Percentiles rank a stretch among this genome's conserved stretches.
These are phyloP conservation scores for Eriocheir sinensis DNA, from an alignment of 1,140 invertebrate genomes.

Conservation along the genomic window DNA sequence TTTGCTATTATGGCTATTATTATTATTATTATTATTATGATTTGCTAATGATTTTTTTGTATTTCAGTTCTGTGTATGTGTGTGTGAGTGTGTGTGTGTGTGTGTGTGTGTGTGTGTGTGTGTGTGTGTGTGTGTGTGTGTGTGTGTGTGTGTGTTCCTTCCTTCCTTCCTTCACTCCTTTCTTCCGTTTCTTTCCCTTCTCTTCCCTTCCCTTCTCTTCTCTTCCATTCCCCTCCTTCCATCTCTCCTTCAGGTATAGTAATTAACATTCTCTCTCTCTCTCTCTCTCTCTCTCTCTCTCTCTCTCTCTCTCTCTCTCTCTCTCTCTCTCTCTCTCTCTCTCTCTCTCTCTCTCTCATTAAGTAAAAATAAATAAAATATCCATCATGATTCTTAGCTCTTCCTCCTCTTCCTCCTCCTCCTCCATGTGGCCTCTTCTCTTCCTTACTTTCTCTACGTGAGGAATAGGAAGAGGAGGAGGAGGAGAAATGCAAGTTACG, in stretches of 20 bases:
- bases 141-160: neutral
- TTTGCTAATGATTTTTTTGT: no score
- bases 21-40: no score
- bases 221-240: neutral
- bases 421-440: neutral
- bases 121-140: neutral
- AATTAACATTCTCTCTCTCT: neutral
- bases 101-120: neutral
- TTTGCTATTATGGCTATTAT: no score
- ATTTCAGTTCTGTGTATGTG: no score
- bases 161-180: slow-evolving; percentile 10
- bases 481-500: neutral
- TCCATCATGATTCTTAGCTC: no score
- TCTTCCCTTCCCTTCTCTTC: neutral
- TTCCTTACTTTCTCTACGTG: slow-evolving; percentile 31
- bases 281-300: slow-evolving; percentile 48
- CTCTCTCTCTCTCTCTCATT: slow-evolving; percentile 49
- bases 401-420: no score
- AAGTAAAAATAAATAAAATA: no score
- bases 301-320: slow-evolving; percentile 45
- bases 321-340: neutral
- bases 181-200: neutral
- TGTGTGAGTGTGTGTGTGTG: neutral
- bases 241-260: neutral
- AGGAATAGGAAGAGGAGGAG: neutral